These are phyloP conservation scores for Conopomorpha cramerella DNA, from an alignment of 1,140 invertebrate species.

Conservation along the genomic window DNA sequence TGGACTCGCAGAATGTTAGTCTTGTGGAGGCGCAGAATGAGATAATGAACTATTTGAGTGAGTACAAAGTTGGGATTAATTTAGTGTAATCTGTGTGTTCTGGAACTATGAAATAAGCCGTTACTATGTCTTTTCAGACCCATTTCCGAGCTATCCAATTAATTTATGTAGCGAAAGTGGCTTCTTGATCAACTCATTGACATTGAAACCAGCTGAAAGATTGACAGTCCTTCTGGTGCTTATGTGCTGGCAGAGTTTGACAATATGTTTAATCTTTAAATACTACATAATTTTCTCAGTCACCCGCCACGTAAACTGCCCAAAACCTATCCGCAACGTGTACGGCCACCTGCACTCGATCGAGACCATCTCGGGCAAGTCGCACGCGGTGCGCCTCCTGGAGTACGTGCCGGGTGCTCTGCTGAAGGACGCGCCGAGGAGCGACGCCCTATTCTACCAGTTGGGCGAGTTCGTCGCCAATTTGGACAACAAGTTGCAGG, in stretches of 20 bases:
- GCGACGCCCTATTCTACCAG: slow-evolving; percentile 67
- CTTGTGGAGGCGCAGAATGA: slow-evolving; percentile 75
- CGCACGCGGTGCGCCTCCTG: slow-evolving; percentile 73
- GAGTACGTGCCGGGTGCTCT: slow-evolving; percentile 75
- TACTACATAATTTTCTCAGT: no score
- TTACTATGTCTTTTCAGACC: no score
- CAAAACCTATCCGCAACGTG: slow-evolving; percentile 70
- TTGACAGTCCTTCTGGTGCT: no score
- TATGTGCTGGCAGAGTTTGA: no score
- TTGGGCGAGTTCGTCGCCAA: slow-evolving; percentile 71
- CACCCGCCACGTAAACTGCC: slow-evolving; percentile 65
- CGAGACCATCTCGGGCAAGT: slow-evolving; percentile 56
- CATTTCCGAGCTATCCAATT: no score
- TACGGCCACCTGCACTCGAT: slow-evolving; percentile 66
- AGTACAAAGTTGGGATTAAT: no score
- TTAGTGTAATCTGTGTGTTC: no score
- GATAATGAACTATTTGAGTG: slow-evolving; percentile 69
- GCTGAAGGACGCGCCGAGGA: slow-evolving; percentile 63
- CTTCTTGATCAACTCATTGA: no score
- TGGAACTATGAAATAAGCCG: no score
- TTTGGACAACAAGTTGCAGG: slow-evolving; percentile 69
- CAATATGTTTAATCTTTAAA: no score
- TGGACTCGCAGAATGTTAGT: slow-evolving; percentile 71
- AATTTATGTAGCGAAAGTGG: no score
- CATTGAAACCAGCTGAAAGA: no score